These are phyloP conservation scores for Melospiza melodia DNA, from an alignment of 2,113 vertebrate genomes.

Conservation along the genomic window DNA sequence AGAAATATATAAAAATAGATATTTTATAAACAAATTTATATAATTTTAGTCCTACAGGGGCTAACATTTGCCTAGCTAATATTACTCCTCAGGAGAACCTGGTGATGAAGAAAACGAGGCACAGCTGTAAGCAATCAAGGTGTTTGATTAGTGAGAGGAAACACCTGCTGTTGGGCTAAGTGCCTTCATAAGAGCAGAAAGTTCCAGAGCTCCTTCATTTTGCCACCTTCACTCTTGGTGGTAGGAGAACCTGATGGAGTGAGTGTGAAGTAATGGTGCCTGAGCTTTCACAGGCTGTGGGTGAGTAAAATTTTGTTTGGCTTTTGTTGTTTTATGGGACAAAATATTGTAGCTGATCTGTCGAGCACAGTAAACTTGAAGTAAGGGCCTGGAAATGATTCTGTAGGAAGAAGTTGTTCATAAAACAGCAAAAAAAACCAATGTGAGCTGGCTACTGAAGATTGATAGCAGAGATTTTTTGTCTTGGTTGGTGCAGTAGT, in stretches of 20 bases:
- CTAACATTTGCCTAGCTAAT: not conserved
- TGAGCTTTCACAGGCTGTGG: not conserved
- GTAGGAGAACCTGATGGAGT: not conserved
- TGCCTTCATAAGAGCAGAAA: not conserved
- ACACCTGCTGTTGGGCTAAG: not conserved
- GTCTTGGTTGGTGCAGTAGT: not conserved
- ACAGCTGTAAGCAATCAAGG: not conserved
- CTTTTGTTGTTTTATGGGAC: not conserved
- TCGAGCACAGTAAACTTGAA: not conserved
- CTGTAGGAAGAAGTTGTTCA: not conserved
- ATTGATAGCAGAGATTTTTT: not conserved
- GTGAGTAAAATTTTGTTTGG: not conserved
- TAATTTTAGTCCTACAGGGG: not conserved
- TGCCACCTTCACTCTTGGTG: fast-evolving
- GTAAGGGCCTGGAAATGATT: not conserved
- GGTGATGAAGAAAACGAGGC: not conserved
- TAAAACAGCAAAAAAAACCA: not conserved
- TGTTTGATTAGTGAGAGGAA: not conserved
- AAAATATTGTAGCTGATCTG: not conserved
- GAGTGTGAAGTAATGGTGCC: too few species aligned
- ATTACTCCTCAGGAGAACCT: not conserved
- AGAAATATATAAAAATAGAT: not conserved
- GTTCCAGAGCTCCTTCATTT: fast-evolving
- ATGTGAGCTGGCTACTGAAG: not conserved
- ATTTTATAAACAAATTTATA: not conserved